Percentiles rank a stretch among this genome's conserved stretches.
Evolutionary conservation across 2,797 vertebrate genomes (phyloP).

Genomic region (Catamblyrhynchus diadema): DNA sequence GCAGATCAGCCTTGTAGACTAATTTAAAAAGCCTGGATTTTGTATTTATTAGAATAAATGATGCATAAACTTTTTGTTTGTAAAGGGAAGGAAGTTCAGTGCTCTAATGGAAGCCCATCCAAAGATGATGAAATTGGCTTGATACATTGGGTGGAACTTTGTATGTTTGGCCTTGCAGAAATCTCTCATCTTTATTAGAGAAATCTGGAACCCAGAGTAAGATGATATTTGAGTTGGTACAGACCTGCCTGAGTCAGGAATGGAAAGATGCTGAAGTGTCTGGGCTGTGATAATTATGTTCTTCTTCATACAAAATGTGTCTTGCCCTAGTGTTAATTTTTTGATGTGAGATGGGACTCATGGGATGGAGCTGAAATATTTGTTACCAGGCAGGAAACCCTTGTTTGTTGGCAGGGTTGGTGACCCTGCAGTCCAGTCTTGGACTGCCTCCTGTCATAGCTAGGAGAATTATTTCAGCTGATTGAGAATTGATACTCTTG

Average conservation of each 20-base stretch:
- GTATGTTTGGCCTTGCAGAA: not conserved
- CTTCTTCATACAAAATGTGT: not conserved
- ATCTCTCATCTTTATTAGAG: not conserved
- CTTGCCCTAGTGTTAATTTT: not conserved
- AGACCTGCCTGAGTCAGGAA: not conserved
- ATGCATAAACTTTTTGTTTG: not conserved
- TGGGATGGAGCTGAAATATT: not conserved
- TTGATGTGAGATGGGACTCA: not conserved
- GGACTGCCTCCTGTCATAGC: rapidly evolving
- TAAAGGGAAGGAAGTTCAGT: not conserved
- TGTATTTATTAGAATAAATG: not conserved
- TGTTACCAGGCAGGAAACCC: not conserved
- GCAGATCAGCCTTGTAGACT: not conserved
- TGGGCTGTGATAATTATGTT: not conserved
- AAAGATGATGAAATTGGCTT: not conserved
- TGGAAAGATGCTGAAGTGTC: not conserved
- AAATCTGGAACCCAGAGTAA: not conserved
- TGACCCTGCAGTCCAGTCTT: not conserved
- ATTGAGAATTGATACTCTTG: not conserved
- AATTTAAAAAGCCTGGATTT: not conserved
- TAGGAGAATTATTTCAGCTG: not conserved
- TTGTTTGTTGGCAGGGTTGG: not conserved
- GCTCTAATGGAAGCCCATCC: not conserved
- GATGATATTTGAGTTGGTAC: not conserved
- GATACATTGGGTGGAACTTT: not conserved